Evolutionary conservation across 2,797 vertebrate genomes (phyloP), one percentile per base, ranked within the genome.

Genomic region (Anguilla anguilla): DNA sequence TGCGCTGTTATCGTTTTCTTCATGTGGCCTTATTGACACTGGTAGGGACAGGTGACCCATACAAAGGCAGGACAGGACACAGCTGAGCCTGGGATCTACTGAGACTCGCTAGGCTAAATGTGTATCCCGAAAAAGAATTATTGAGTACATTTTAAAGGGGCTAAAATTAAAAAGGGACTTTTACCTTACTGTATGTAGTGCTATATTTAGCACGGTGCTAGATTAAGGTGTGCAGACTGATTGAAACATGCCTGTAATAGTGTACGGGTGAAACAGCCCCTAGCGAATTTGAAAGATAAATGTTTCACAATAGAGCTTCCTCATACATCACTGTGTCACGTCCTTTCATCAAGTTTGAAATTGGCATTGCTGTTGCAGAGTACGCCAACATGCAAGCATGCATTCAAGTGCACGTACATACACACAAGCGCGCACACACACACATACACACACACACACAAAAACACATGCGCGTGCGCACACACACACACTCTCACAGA

Each of bases 211-310:
- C 43, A 25, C 9, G 79, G 55, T 31, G 15, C 28, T 10, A 17
- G 83, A 84, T 28, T 84, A n/a, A 72, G 61, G 28, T 55, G 59
- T 39, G 46, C 19, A 22, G 2, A 72, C 31, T 11, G 39, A 83
- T 72, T 61, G 67, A 72, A 59, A 69, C 22, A 39, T 64, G 59
- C 84, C 22, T 67, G 61, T 46, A 87, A 49, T 35, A 4, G 43
- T 55, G 59, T 53, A 28, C 28, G 39, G n/a, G 31, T 59, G 77
- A 83, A 49, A 49, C 28, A 39, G 43, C 51, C 55, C 46, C 31
- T 72, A 72, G 69, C 15, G 31, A 87, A 46, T 83, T 53, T 53
- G 51, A 83, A 31, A 77, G 83, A 64, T 79, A 59, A 87, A 72
- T 67, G 86, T 67, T 84, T 57, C 83, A 31, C 83, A 84, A 55